These are phyloP conservation scores for Speoplatyrhinus poulsoni DNA, from an alignment of 2,113 vertebrate species.

Conservation along the genomic window DNA sequence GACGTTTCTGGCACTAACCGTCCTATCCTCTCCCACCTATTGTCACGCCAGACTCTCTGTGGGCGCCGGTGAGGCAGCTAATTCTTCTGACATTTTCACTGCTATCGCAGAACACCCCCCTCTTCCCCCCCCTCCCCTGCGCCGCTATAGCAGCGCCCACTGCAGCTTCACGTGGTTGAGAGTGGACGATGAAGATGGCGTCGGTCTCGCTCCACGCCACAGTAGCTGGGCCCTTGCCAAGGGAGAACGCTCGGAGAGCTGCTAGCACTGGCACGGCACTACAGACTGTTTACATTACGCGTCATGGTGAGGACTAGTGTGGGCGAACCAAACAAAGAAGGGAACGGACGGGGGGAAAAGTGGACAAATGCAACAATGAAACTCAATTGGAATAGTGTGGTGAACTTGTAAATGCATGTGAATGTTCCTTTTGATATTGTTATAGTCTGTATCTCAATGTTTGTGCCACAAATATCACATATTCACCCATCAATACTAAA, in stretches of 20 bases:
- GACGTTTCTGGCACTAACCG: slow-evolving; percentile 54
- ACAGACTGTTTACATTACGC: slow-evolving; percentile 48
- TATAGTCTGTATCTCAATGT: not conserved
- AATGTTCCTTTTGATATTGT: not conserved
- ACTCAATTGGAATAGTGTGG: not conserved
- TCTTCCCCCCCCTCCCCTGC: too few relatives aligned
- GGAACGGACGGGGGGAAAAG: not conserved
- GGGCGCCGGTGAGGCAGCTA: slow-evolving; percentile 49
- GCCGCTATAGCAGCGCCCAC: slow-evolving; percentile 45
- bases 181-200: slow-evolving; percentile 23
- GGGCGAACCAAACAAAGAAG: slow-evolving; percentile 49
- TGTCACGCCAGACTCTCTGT: slow-evolving; percentile 65
- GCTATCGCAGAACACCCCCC: slow-evolving; percentile 50
- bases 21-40: slow-evolving; percentile 61
- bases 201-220: too few relatives aligned
- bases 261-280: slow-evolving; percentile 45
- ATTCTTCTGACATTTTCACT: slow-evolving; percentile 79
- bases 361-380: slow-evolving; percentile 17
- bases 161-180: slow-evolving; percentile 54
- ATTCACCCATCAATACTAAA: not conserved
- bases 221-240: too few relatives aligned
- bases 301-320: slow-evolving; percentile 58
- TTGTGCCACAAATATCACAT: not conserved
- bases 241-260: too few relatives aligned
- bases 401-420: not conserved